phyloP scores from a whole-genome alignment of 2,797 vertebrate species.

The Neopelma chrysocephalum region DNA sequence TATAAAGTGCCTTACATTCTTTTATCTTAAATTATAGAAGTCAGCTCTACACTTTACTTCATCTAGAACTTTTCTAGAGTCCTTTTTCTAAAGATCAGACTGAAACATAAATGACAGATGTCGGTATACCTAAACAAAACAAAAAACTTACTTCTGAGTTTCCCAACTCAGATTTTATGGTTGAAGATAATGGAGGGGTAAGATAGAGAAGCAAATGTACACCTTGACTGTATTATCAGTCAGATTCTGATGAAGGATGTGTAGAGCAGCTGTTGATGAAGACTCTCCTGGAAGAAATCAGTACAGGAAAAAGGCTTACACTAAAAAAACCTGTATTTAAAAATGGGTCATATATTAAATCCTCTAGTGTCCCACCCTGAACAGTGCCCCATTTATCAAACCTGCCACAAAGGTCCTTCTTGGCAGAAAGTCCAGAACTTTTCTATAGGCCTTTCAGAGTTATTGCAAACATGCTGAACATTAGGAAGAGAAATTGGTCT shows the following conservation, averaged over 20 bases:
- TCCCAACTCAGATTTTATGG: background rate
- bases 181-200: background rate
- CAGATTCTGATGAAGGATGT: background rate
- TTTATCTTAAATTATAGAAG: background rate
- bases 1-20: background rate
- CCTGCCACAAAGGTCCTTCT: background rate
- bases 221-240: background rate
- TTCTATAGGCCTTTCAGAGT: background rate
- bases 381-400: background rate
- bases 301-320: background rate
- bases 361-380: background rate
- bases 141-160: background rate
- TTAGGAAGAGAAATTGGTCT: conserved; percentile 11
- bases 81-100: background rate
- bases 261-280: background rate
- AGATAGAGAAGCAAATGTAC: background rate
- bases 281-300: background rate
- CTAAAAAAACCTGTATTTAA: background rate
- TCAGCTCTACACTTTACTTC: background rate
- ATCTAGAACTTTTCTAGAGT: background rate
- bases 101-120: background rate
- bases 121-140: fast-evolving
- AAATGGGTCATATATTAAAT: background rate
- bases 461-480: background rate
- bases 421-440: background rate